Evolutionary conservation across 2,888 invertebrate species (phyloP).

Genomic region (Ellobium chinense): DNA sequence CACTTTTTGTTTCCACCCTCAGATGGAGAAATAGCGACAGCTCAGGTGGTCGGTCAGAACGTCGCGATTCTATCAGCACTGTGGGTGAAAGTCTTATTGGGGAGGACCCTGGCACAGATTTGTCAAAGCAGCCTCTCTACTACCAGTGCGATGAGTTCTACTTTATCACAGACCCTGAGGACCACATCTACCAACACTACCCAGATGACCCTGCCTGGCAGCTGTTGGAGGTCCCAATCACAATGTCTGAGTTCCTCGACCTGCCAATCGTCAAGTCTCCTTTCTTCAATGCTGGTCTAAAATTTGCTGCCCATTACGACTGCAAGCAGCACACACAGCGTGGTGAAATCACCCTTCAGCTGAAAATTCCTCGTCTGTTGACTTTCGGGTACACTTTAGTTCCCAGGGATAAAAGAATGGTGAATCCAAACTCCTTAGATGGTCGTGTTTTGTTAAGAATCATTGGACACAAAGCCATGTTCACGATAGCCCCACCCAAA

Average conservation of each 20-base stretch:
- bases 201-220: conserved; percentile 79
- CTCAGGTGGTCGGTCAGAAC: conserved; percentile 24
- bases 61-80: conserved; percentile 40
- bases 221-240: conserved; percentile 79
- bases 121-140: conserved; percentile 54
- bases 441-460: conserved; percentile 71
- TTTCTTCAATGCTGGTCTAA: conserved; percentile 78
- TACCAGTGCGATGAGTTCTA: conserved; percentile 79
- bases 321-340: conserved; percentile 71
- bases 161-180: conserved; percentile 78
- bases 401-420: conserved; percentile 63
- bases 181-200: conserved; percentile 78
- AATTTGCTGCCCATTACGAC: conserved; percentile 70
- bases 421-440: conserved; percentile 62
- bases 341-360: conserved; percentile 70
- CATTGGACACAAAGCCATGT: conserved; percentile 73
- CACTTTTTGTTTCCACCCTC: too few species aligned
- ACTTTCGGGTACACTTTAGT: conserved; percentile 74
- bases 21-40: conserved; percentile 39
- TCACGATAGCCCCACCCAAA: conserved; percentile 78
- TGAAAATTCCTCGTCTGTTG: conserved; percentile 69
- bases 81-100: conserved; percentile 38
- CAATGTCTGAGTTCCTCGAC: conserved; percentile 79
- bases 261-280: conserved; percentile 80
- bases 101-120: conserved; percentile 38